These are phyloP conservation scores for Agrotis clavis DNA, from an alignment of 2,888 invertebrate genomes.

Conservation along the genomic window DNA sequence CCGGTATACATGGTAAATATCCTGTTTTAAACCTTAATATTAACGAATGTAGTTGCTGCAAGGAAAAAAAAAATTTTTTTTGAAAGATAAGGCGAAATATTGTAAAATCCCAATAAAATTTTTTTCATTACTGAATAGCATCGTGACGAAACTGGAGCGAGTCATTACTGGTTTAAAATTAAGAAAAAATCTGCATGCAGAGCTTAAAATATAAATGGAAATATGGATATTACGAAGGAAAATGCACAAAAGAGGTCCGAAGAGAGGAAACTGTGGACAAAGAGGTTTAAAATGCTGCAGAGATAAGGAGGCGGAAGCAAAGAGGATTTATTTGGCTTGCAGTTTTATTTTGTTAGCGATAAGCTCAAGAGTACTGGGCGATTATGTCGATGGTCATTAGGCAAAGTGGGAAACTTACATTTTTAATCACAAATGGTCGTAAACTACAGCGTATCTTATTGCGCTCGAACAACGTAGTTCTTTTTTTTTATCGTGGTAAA, in stretches of 20 bases:
- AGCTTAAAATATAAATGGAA: constrained; percentile 19
- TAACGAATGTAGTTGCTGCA: no score
- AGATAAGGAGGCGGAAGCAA: constrained; percentile 39
- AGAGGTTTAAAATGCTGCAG: constrained; percentile 25
- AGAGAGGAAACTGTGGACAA: constrained; percentile 22
- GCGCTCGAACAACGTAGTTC: no score
- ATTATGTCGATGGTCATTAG: neutral
- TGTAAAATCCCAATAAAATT: no score
- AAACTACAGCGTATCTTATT: neutral
- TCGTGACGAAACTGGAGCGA: no score
- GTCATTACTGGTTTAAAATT: constrained; percentile 5
- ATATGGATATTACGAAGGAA: constrained; percentile 12
- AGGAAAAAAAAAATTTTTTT: neutral
- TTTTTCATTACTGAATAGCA: neutral
- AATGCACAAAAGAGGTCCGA: constrained; percentile 17
- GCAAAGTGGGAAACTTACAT: neutral
- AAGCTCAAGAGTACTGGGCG: neutral
- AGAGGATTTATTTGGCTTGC: constrained; percentile 31
- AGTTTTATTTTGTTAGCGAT: constrained; percentile 24
- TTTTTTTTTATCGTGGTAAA: no score
- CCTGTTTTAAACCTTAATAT: no score
- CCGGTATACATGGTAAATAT: no score
- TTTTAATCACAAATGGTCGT: neutral
- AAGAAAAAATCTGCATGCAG: constrained; percentile 7
- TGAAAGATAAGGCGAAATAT: neutral